phyloP scores from a whole-genome alignment of 2,888 invertebrate genomes.

The Scrobipalpa atriplicella region DNA sequence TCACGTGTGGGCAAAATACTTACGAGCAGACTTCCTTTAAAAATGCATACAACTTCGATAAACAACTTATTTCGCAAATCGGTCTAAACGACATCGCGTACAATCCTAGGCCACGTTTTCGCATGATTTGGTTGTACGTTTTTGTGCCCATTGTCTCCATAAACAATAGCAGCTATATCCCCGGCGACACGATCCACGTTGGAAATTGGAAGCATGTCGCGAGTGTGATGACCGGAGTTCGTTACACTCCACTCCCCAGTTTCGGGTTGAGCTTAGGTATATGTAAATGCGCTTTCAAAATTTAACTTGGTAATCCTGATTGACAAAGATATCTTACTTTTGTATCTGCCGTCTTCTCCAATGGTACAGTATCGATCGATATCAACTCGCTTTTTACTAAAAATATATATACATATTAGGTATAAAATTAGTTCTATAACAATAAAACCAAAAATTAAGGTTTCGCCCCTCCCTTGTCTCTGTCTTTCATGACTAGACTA shows the following conservation, averaged over 20 bases:
- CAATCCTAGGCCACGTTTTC: not conserved
- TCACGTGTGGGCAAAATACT: no score
- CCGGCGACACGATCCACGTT: not conserved
- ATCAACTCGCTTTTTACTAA: no score
- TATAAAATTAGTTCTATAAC: no score
- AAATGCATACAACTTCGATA: no score
- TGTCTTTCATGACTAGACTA: no score
- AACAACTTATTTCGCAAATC: not conserved
- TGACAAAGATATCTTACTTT: not conserved
- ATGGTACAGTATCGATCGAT: no score
- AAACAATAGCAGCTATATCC: slow-evolving; percentile 4
- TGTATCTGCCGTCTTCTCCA: no score
- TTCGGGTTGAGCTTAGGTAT: slow-evolving; percentile 20
- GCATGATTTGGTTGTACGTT: not conserved
- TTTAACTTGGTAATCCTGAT: no score
- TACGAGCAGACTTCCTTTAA: no score
- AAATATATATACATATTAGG: no score
- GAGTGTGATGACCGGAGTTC: slow-evolving; percentile 47
- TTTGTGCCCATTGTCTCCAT: slow-evolving; percentile 6
- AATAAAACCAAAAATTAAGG: no score
- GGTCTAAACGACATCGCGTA: not conserved
- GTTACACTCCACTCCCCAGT: slow-evolving; percentile 32
- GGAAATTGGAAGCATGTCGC: slow-evolving; percentile 17
- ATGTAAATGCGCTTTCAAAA: not conserved
- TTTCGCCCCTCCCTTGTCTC: no score